Conservation (phyloP, 2,113 vertebrate species). For the Heptranchias perlo region DNA sequence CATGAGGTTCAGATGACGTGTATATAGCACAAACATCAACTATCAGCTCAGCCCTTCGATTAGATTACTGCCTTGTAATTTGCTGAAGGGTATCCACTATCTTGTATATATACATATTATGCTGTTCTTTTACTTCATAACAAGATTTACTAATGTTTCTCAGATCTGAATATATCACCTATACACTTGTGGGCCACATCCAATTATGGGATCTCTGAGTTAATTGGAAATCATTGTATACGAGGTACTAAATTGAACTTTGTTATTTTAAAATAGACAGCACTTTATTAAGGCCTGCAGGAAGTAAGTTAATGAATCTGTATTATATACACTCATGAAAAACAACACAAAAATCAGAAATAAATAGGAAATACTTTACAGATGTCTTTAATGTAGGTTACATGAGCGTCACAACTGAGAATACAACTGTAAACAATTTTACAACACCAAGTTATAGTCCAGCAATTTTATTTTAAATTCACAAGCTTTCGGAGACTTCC, state of each 20-base stretch:
- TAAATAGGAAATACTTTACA: not conserved
- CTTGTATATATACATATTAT: not conserved
- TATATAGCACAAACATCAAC: not conserved
- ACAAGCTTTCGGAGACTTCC: too few relatives aligned
- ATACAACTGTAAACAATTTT: too few relatives aligned
- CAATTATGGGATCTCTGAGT: not conserved
- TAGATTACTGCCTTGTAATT: not conserved
- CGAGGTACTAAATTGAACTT: not conserved
- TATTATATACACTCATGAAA: not conserved
- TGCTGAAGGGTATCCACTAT: not conserved
- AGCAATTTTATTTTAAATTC: too few relatives aligned
- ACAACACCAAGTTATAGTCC: too few relatives aligned
- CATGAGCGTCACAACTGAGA: too few relatives aligned
- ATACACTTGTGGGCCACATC: not conserved
- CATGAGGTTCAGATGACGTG: not conserved
- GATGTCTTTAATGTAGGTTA: not conserved
- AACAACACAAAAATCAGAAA: slow-evolving; percentile 1
- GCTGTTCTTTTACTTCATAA: not conserved
- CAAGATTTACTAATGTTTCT: slow-evolving; percentile 31
- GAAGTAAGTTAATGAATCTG: not conserved
- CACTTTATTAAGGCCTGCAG: not conserved
- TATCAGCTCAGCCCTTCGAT: not conserved
- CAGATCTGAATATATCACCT: slow-evolving; percentile 3
- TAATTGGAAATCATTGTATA: slow-evolving; percentile 37
- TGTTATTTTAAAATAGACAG: slow-evolving; percentile 27